Conservation (phyloP, 1,140 invertebrate genomes). For the Cataglyphis hispanica region DNA sequence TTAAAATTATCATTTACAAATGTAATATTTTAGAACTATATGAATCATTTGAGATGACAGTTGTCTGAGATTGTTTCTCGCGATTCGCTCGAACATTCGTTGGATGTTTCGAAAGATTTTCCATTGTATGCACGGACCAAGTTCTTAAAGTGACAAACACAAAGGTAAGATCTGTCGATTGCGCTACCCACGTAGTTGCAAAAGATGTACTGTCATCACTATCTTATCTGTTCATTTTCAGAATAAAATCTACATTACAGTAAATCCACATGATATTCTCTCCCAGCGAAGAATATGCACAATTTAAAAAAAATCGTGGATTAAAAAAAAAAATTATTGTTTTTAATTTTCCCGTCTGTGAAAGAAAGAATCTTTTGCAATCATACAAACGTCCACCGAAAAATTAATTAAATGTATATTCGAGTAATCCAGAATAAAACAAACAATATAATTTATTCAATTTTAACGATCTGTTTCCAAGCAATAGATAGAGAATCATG, state of each 20-base stretch:
- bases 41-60: neutral
- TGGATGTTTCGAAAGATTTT: neutral
- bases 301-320: neutral
- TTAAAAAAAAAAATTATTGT: neutral
- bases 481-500: neutral
- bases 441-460: neutral
- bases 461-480: slow-evolving; percentile 4
- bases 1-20: neutral
- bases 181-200: neutral
- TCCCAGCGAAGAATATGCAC: neutral
- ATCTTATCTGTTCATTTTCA: neutral
- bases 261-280: neutral
- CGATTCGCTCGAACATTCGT: neutral
- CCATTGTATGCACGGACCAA: neutral
- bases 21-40: neutral
- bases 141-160: slow-evolving; percentile 9
- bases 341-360: neutral
- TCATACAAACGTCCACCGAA: neutral
- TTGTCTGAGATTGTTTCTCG: neutral
- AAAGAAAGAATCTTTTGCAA: neutral
- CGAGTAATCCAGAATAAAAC: neutral
- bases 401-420: slow-evolving; percentile 7
- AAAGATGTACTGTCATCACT: neutral
- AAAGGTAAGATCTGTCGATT: slow-evolving; percentile 9
- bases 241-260: neutral